Percentiles rank a stretch among this genome's conserved stretches.
These are phyloP conservation scores for Metellina segmentata DNA, from an alignment of 2,888 invertebrate genomes.

Conservation along the genomic window DNA sequence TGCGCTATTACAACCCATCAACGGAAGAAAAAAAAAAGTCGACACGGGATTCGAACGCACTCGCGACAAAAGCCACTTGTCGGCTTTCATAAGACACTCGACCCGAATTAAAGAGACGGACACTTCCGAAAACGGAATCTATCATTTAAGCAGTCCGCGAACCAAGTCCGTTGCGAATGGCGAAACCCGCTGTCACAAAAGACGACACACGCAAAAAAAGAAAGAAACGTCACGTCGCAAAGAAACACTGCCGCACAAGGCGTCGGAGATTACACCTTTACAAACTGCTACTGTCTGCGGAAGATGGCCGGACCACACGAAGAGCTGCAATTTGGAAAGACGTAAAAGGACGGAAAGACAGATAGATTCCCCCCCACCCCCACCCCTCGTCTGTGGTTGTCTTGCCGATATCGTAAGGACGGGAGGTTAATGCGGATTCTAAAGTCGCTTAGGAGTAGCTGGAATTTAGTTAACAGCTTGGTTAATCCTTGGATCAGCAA, in stretches of 20 bases:
- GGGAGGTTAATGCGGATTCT: not conserved
- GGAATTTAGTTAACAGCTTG: too few relatives aligned
- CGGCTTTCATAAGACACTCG: too few relatives aligned
- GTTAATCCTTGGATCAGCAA: too few relatives aligned
- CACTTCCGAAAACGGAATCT: not conserved
- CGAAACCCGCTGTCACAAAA: not conserved
- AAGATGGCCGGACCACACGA: slow-evolving; percentile 62
- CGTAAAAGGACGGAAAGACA: too few relatives aligned
- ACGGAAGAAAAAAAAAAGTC: too few relatives aligned
- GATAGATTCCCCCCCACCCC: too few relatives aligned
- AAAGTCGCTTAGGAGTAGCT: too few relatives aligned
- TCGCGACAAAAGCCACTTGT: too few relatives aligned
- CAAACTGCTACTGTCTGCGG: slow-evolving; percentile 49
- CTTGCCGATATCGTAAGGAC: not conserved
- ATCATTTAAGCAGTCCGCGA: not conserved
- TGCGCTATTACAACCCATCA: too few relatives aligned
- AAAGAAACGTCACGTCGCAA: not conserved
- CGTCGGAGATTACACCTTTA: slow-evolving; percentile 63
- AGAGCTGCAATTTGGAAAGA: slow-evolving; percentile 49
- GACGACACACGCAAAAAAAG: too few relatives aligned
- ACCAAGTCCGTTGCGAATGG: not conserved
- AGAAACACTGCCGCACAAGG: slow-evolving; percentile 31
- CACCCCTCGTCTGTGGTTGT: too few relatives aligned
- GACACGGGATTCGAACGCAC: too few relatives aligned
- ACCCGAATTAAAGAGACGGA: not conserved